A percentile compares a stretch with the other conserved stretches of the same genome.
phyloP scores from a whole-genome alignment of 2,113 vertebrate species.

The Paradisaea rubra region DNA sequence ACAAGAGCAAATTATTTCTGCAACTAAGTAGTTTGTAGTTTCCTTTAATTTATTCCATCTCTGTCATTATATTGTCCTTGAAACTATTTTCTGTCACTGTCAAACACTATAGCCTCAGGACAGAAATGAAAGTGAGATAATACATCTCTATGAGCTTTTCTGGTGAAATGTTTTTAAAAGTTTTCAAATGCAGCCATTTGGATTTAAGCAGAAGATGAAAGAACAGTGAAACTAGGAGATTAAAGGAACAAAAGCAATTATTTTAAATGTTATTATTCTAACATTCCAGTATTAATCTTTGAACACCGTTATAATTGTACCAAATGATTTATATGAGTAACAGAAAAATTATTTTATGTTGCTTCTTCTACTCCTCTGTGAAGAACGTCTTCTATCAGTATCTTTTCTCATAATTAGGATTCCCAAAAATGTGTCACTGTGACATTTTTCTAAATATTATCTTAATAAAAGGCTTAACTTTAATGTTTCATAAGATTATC shows the following conservation, averaged over 20 bases:
- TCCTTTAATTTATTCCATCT: slow-evolving; percentile 38
- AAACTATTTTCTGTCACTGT: slow-evolving; percentile 43
- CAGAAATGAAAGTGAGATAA: slow-evolving; percentile 18
- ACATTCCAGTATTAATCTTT: slow-evolving; percentile 1
- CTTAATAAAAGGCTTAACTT: slow-evolving; percentile 8
- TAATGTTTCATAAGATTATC: neutral
- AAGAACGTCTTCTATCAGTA: neutral
- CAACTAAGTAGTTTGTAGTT: neutral
- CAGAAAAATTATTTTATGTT: slow-evolving; percentile 28
- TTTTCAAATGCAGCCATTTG: slow-evolving; percentile 36
- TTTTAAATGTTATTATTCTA: neutral
- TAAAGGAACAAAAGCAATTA: slow-evolving; percentile 28
- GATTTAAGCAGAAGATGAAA: slow-evolving; percentile 41
- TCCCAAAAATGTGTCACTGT: slow-evolving; percentile 20
- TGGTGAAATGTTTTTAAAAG: slow-evolving; percentile 23
- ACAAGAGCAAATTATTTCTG: neutral
- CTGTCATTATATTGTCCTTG: slow-evolving; percentile 39
- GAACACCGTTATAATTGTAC: slow-evolving; percentile 6
- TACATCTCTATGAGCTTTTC: neutral
- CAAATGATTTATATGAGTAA: slow-evolving; percentile 34
- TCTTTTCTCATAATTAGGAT: slow-evolving; percentile 12
- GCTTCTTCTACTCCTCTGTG: neutral
- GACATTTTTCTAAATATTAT: slow-evolving; percentile 38
- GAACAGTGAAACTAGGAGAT: slow-evolving; percentile 12
- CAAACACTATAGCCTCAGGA: slow-evolving; percentile 24